Conservation (phyloP, 1,140 invertebrate genomes). For the Galendromus occidentalis region DNA sequence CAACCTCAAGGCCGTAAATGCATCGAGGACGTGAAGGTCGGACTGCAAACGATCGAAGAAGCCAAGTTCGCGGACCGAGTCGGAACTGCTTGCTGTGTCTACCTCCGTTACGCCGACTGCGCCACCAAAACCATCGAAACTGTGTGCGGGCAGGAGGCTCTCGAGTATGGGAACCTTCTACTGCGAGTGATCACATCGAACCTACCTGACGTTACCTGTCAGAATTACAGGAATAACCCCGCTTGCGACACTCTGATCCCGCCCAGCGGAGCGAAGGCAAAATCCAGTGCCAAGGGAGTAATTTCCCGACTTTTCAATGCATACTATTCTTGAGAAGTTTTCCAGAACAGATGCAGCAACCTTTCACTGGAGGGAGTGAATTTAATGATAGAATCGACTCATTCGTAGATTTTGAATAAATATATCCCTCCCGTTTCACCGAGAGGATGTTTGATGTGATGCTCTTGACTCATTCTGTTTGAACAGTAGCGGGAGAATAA, state of each 20-base stretch:
- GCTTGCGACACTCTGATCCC: neutral
- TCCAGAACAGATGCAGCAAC: no score
- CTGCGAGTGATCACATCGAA: neutral
- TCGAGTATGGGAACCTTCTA: neutral
- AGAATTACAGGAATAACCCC: neutral
- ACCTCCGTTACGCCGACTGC: constrained; percentile 14
- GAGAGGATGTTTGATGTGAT: no score
- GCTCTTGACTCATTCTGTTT: no score
- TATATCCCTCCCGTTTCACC: no score
- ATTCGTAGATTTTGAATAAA: no score
- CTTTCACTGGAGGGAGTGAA: no score
- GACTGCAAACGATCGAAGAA: neutral
- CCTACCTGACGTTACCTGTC: neutral
- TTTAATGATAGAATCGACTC: no score
- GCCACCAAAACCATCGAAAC: neutral
- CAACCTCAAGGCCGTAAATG: neutral
- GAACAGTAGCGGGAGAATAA: no score
- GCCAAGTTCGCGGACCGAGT: neutral
- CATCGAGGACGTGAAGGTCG: neutral
- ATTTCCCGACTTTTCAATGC: neutral
- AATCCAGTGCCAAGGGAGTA: neutral
- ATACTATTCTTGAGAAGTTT: neutral
- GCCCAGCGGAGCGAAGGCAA: neutral
- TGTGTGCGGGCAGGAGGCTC: neutral
- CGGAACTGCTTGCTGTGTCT: constrained; percentile 16